Conservation (phyloP, 2,888 invertebrate genomes). For the Ceraclea dissimilis region DNA sequence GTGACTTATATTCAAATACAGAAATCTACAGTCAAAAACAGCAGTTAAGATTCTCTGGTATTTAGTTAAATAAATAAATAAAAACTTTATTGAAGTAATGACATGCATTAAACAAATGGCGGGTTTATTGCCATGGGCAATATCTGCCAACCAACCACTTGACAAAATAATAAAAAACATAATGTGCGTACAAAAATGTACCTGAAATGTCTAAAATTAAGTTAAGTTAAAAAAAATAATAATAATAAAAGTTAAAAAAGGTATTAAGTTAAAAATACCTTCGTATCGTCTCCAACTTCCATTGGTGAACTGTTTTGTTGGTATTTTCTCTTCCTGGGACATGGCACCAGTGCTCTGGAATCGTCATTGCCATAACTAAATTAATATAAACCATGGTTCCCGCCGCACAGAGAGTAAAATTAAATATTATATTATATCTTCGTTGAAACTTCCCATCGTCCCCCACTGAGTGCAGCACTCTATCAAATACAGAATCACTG, state of each 20-base stretch:
- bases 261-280: slow-evolving; percentile 32
- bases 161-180: too few relatives aligned
- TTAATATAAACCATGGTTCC: slow-evolving; percentile 48
- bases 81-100: too few relatives aligned
- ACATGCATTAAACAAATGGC: too few relatives aligned
- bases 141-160: too few relatives aligned
- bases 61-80: background rate
- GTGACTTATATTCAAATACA: background rate
- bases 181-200: too few relatives aligned
- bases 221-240: background rate
- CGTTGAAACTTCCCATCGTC: slow-evolving; percentile 47
- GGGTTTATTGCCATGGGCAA: too few relatives aligned
- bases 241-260: background rate
- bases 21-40: too few relatives aligned
- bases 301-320: slow-evolving; percentile 40
- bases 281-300: slow-evolving; percentile 47
- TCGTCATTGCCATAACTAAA: slow-evolving; percentile 45
- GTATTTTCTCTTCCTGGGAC: slow-evolving; percentile 44
- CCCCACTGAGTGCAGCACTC: slow-evolving; percentile 44
- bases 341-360: slow-evolving; percentile 52
- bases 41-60: too few relatives aligned
- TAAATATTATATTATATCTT: slow-evolving; percentile 41
- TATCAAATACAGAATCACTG: slow-evolving; percentile 41
- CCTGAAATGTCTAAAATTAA: too few relatives aligned
- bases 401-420: slow-evolving; percentile 39